A percentile compares a stretch with the other conserved stretches of the same genome.
Conservation (phyloP, 2,797 vertebrate genomes). For the Holocentrus rufus region DNA sequence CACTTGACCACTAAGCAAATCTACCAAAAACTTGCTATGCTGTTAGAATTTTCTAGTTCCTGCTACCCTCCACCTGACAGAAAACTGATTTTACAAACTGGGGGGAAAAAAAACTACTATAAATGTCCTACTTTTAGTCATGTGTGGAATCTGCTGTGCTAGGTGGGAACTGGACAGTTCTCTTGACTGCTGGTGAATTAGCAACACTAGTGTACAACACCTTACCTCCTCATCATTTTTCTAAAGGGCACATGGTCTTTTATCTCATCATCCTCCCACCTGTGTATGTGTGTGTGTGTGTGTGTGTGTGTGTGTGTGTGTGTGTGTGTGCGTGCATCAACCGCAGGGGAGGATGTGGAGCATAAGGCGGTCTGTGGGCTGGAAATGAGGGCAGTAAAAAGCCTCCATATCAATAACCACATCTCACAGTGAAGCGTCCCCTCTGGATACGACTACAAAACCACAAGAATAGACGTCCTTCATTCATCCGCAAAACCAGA, state of each 20-base stretch:
- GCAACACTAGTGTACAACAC: conserved; percentile 19
- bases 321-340: background rate
- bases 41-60: background rate
- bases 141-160: conserved; percentile 31
- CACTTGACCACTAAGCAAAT: too few relatives aligned
- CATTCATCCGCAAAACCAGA: conserved; percentile 22
- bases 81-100: conserved; percentile 16
- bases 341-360: background rate
- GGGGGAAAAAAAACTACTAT: conserved; percentile 14
- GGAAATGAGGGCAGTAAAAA: conserved; percentile 27
- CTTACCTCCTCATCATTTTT: conserved; percentile 39
- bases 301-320: background rate
- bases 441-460: conserved; percentile 18
- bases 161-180: conserved; percentile 11
- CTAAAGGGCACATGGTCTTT: conserved; percentile 45
- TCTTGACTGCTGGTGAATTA: conserved; percentile 25
- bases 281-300: background rate
- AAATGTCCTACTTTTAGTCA: conserved; percentile 17
- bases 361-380: background rate
- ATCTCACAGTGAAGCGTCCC: conserved; percentile 27
- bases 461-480: conserved; percentile 28
- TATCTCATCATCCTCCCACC: conserved; percentile 15
- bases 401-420: conserved; percentile 39
- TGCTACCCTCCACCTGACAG: background rate
- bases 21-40: background rate